These are phyloP conservation scores for Butorides virescens DNA, from an alignment of 2,113 vertebrate genomes.

Conservation along the genomic window DNA sequence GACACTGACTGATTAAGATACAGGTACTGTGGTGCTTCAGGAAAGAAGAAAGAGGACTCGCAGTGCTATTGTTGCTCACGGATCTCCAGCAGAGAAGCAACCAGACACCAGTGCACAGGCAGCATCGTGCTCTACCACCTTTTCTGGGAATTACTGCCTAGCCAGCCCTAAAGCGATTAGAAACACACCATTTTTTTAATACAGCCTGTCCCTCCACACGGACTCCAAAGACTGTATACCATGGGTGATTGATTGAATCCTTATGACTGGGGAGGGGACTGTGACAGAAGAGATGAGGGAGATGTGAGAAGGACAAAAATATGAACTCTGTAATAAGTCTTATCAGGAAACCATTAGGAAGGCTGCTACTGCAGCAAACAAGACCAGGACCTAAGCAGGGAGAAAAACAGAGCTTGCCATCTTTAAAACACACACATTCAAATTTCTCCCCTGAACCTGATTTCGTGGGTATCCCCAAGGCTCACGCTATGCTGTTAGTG, in stretches of 20 bases:
- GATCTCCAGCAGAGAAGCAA: slow-evolving; percentile 46
- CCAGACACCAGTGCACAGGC: slow-evolving; percentile 4
- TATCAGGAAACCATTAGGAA: neutral
- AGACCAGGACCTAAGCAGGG: neutral
- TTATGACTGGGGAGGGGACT: neutral
- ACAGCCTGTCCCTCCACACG: neutral
- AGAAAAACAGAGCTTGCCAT: neutral
- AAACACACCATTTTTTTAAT: neutral
- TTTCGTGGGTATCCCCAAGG: neutral
- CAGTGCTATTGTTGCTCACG: neutral
- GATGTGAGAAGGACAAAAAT: neutral
- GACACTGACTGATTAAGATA: slow-evolving; percentile 54
- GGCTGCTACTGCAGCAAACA: neutral
- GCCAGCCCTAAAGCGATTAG: neutral
- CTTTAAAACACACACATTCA: neutral
- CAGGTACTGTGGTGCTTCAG: slow-evolving; percentile 29
- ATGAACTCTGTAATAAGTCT: neutral
- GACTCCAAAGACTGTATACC: neutral
- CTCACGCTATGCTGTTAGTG: neutral
- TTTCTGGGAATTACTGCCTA: slow-evolving; percentile 12
- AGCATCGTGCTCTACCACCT: slow-evolving; percentile 1
- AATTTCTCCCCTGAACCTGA: neutral
- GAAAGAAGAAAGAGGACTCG: slow-evolving; percentile 31
- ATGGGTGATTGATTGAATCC: neutral
- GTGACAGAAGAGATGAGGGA: neutral